These are phyloP conservation scores for Dicentrarchus labrax DNA, from an alignment of 2,113 vertebrate species.

Conservation along the genomic window DNA sequence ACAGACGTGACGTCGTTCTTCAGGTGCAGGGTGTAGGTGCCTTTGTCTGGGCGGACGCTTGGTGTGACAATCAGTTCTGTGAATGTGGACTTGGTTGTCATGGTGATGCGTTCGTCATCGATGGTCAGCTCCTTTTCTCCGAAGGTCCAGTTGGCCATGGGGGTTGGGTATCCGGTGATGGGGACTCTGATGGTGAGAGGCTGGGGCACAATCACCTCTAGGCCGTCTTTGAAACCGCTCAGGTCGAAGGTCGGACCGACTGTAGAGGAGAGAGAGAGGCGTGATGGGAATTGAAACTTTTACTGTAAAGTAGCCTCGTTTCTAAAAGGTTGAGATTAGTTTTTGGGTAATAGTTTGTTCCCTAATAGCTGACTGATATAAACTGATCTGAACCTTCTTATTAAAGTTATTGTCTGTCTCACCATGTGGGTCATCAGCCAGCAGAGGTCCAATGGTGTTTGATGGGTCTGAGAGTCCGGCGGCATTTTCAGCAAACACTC, in stretches of 20 bases:
- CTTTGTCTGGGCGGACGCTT: constrained; percentile 95
- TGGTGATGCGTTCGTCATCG: constrained; percentile 86
- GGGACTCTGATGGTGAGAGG: constrained; percentile 94
- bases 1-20: constrained; percentile 91
- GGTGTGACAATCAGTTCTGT: constrained; percentile 91
- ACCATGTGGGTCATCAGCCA: constrained; percentile 94
- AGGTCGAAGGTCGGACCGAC: constrained; percentile 93
- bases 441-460: constrained; percentile 92
- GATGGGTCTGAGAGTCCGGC: constrained; percentile 95
- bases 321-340: too few relatives aligned
- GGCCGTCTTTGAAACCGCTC: constrained; percentile 93
- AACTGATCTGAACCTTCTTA: background rate
- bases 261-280: constrained; percentile 59
- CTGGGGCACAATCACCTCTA: constrained; percentile 96
- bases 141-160: constrained; percentile 91
- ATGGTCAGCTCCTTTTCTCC: constrained; percentile 88
- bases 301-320: background rate
- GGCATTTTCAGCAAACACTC: constrained; percentile 95
- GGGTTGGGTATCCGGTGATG: constrained; percentile 92
- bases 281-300: background rate
- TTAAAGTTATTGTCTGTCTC: constrained; percentile 39
- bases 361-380: background rate
- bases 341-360: background rate
- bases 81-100: constrained; percentile 89
- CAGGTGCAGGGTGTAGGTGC: constrained; percentile 90